Base-by-base conservation (phyloP, 1,140 invertebrate genomes). In the Zeugodacus cucurbitae region DNA sequence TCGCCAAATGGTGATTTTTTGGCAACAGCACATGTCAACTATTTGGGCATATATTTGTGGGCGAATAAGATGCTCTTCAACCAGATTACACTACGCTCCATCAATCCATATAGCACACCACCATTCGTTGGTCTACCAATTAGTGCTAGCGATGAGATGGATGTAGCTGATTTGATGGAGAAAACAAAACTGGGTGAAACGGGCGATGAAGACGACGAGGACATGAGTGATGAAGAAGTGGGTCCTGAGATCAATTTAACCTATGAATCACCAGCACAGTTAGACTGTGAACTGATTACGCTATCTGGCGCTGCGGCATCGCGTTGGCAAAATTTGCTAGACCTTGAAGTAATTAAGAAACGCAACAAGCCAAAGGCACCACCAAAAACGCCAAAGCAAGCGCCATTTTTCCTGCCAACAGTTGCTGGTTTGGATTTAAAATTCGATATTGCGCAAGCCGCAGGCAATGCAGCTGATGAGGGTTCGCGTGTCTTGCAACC, bases 401-500 rank as follows among this genome's bases (percentile, higher is more conserved):
- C 98, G 0, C 98, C 98, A 1, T 99, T 99, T 94, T 99, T 99
- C 92, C 93, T 99, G 58, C 98, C 98, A 0, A 98, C 98, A 0
- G 95, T 98, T 87, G 95, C 97, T 1, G 97, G 97, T 3, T 93
- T 98, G 17, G 95, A 97, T 89, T 93, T 98, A 3, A 95, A 97
- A 91, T 99, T 99, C 94, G 97, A 97, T 93, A 91, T 97, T 8
- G 93, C 94, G 6, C 93, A 95, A 90, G 92, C 93, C 0, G 93
- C 94, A 7, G 93, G 95, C 90, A 92, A 93, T 0, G 91, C 94
- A 22, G 90, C 94, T 8, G 91, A 91, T 11, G 90, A 94, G 3
- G 90, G 89, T 7, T 95, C 94, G 32, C 95, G 95, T 91, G 89
- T 96, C 0, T 90, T 95, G 37, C 94, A 94, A 70, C 94, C 95